These are phyloP conservation scores for Spermophilus dauricus DNA, from an alignment of 2,113 vertebrate genomes.

Conservation along the genomic window DNA sequence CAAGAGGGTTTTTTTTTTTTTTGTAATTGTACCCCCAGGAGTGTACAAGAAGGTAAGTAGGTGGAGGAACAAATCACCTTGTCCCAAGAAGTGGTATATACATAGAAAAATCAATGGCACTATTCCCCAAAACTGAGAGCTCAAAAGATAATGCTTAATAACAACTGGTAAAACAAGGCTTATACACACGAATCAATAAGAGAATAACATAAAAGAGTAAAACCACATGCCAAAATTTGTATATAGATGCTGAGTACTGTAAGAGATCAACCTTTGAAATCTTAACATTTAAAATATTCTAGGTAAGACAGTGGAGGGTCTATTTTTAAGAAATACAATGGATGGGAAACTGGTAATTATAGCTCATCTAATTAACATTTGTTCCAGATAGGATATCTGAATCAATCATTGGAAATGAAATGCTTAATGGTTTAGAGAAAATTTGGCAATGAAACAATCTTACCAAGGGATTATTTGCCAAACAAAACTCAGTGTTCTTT, in stretches of 20 bases:
- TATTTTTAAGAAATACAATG: slow-evolving; percentile 75
- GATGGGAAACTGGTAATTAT: slow-evolving; percentile 74
- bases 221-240: background rate
- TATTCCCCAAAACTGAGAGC: background rate
- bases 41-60: background rate
- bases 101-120: background rate
- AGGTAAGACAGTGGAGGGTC: background rate
- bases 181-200: background rate
- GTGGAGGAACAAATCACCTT: background rate
- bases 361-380: slow-evolving; percentile 44
- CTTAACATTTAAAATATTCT: slow-evolving; percentile 51
- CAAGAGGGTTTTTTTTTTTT: no score
- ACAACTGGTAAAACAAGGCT: background rate
- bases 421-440: slow-evolving; percentile 71
- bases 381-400: slow-evolving; percentile 71
- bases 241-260: background rate
- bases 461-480: slow-evolving; percentile 58
- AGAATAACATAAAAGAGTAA: background rate
- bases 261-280: background rate
- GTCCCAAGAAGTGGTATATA: background rate
- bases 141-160: background rate
- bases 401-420: slow-evolving; percentile 68
- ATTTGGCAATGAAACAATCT: slow-evolving; percentile 22
- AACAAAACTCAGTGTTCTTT: slow-evolving; percentile 27
- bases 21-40: background rate